phyloP scores from a whole-genome alignment of 2,113 vertebrate genomes.

The Mungos mungo region DNA sequence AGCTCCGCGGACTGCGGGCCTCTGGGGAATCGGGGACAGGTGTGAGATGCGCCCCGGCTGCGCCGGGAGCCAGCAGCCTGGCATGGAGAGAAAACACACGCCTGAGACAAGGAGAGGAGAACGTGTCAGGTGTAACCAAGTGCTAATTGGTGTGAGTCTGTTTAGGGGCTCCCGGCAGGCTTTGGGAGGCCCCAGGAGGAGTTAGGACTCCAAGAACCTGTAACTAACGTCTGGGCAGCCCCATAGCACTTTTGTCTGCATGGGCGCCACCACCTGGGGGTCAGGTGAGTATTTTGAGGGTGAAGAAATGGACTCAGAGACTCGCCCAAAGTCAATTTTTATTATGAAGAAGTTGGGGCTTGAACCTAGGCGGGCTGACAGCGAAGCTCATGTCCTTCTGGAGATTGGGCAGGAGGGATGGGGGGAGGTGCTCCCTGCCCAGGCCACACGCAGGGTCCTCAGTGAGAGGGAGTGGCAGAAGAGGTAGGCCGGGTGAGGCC shows the following conservation, averaged over 20 bases:
- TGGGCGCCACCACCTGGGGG: not conserved
- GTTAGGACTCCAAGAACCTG: not conserved
- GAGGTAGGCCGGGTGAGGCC: not conserved
- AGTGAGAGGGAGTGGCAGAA: fast-evolving
- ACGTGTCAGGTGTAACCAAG: not conserved
- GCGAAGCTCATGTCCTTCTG: not conserved
- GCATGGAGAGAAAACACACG: not conserved
- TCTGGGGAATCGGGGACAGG: not conserved
- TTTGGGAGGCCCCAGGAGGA: not conserved
- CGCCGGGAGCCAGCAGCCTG: not conserved
- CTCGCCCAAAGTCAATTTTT: not conserved
- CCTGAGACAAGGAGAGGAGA: not conserved
- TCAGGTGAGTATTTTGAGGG: not conserved
- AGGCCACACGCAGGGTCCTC: not conserved
- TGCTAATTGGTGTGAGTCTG: not conserved
- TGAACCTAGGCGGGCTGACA: not conserved
- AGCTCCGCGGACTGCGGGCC: not conserved
- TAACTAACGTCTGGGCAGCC: not conserved
- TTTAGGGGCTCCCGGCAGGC: not conserved
- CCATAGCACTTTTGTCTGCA: fast-evolving
- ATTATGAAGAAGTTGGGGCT: not conserved
- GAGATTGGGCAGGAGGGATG: not conserved
- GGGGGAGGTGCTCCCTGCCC: not conserved
- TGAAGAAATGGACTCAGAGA: slow-evolving; percentile 33
- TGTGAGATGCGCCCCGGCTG: not conserved